These are phyloP conservation scores for Eledona agricola DNA, from an alignment of 2,888 invertebrate genomes.

Conservation along the genomic window DNA sequence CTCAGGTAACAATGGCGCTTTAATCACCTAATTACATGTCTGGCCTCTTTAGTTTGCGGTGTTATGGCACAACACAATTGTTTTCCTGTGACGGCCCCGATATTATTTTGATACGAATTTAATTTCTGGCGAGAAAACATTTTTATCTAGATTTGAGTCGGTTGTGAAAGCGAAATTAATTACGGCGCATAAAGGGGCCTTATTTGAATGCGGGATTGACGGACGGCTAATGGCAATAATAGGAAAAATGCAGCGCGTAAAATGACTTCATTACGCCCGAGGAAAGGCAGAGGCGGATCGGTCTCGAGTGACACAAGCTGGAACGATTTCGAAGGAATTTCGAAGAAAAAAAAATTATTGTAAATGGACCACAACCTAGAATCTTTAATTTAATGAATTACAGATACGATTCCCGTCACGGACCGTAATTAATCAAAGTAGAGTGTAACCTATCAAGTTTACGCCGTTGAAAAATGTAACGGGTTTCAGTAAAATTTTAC, in stretches of 20 bases:
- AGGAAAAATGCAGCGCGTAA: constrained; percentile 27
- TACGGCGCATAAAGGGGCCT: constrained; percentile 21
- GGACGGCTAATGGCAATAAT: constrained; percentile 17
- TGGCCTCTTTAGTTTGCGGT: constrained; percentile 58
- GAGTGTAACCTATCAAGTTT: no score
- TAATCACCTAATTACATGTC: constrained; percentile 63
- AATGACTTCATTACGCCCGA: constrained; percentile 30
- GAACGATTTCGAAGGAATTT: no score
- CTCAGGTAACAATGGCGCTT: constrained; percentile 60
- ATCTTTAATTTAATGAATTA: no score
- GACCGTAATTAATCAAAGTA: no score
- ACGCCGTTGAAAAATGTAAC: no score
- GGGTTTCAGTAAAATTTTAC: no score
- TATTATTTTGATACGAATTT: constrained; percentile 44
- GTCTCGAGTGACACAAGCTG: no score
- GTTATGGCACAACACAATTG: constrained; percentile 57
- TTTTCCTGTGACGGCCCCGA: constrained; percentile 45
- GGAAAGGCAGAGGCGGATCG: neutral
- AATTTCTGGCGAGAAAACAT: constrained; percentile 42
- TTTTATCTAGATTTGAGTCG: constrained; percentile 37
- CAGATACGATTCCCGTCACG: no score
- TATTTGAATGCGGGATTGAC: constrained; percentile 26
- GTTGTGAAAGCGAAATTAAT: constrained; percentile 27
- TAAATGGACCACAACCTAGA: no score
- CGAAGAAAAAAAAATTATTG: no score